Base-by-base conservation (phyloP, 2,113 vertebrate species). In the Eidolon helvum region DNA sequence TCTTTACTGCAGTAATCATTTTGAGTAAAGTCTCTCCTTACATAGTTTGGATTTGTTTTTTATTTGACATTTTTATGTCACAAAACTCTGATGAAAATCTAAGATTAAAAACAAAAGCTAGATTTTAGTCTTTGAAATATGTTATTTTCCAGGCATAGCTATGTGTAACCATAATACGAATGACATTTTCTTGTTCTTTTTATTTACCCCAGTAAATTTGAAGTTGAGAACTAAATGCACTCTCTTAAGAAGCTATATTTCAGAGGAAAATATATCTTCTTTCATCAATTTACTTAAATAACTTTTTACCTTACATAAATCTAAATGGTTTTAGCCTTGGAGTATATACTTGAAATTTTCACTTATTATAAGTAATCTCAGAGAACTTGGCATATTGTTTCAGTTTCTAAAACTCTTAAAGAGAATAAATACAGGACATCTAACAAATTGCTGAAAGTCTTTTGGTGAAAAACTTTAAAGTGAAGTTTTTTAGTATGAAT, bases 321-420 rank as follows among this genome's bases (percentile, higher is more conserved):
- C n/a, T 24, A 65, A 77, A 12, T 26, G 21, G 9, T 45, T 86
- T 77, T n/a, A 68, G 33, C 48, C 69, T 87, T 82, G 48, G 35
- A 83, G 22, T 61, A 80, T 86, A 55, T 45, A 35, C 5, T 93
- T 71, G 35, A 97, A 65, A 93, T 92, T 94, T 33, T 40, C 30
- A 57, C 8, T 30, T 87, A 15, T 63, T 65, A 22, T 55, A 89
- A 91, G 28, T 59, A 92, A 87, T 72, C 35, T 82, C 40, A 68
- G 35, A 72, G 30, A 93, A 53, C 30, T 7, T 89, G 15, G 72
- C 19, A 78, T 30, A 74, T 63, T 85, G 16, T 77, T 89, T 87
- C 40, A 83, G 33, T 77, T 93, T 95, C 61, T 89, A 77, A 86
- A 78, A 18, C 40, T 94, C 21, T 79, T 69, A 40, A 82, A 95